Conservation (phyloP, 1,140 invertebrate genomes). For the Glossosoma conforme region DNA sequence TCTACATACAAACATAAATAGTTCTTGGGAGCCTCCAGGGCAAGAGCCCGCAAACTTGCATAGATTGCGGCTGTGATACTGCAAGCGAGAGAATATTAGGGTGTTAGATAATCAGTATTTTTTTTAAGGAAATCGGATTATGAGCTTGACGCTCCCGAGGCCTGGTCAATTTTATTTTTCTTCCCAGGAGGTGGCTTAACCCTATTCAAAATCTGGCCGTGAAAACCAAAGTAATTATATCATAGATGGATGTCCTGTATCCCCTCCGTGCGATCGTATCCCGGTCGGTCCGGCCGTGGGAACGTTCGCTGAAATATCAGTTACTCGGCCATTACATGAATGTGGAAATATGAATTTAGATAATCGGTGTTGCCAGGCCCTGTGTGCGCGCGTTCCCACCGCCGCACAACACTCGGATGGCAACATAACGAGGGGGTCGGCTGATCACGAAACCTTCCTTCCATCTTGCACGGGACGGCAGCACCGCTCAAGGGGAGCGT, state of each 20-base stretch:
- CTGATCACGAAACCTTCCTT: constrained; percentile 11
- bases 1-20: no score
- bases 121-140: no score
- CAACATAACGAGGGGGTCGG: constrained; percentile 19
- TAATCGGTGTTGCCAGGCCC: constrained; percentile 4
- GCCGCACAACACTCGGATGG: constrained; percentile 3
- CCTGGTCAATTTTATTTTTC: no score
- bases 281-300: constrained; percentile 12
- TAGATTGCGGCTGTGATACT: no score
- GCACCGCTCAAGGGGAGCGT: not conserved
- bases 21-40: no score
- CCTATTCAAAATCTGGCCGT: not conserved
- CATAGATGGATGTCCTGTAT: not conserved
- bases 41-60: no score
- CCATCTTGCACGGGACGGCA: not conserved
- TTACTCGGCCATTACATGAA: constrained; percentile 12
- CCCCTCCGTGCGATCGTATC: not conserved
- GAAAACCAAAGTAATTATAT: constrained; percentile 4
- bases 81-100: no score
- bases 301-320: constrained; percentile 14
- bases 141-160: no score
- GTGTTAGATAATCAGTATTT: no score
- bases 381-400: not conserved
- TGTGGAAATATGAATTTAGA: constrained; percentile 16
- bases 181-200: not conserved